These are phyloP conservation scores for Zaprionus camerounensis DNA, from an alignment of 1,140 invertebrate species.

Conservation along the genomic window DNA sequence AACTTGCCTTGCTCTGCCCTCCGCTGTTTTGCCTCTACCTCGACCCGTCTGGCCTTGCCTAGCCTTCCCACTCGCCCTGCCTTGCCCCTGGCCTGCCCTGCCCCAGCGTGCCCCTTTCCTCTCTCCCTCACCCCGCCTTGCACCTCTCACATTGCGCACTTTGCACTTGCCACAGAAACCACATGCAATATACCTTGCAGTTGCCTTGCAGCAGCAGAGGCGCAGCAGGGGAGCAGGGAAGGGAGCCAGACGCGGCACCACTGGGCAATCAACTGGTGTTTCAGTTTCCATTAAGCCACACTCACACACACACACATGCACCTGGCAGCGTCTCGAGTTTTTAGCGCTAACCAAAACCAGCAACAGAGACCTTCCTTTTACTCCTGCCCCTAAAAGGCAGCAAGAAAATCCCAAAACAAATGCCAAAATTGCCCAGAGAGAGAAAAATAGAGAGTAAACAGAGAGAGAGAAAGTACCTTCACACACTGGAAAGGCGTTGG, in stretches of 20 bases:
- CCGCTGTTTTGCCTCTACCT: no score
- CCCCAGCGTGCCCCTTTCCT: no score
- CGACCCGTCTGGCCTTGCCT: no score
- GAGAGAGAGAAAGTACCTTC: constrained; percentile 17
- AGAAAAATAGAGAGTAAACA: neutral
- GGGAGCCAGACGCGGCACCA: constrained; percentile 48
- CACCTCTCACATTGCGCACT: neutral
- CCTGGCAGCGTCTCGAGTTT: constrained; percentile 44
- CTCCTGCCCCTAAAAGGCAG: constrained; percentile 32
- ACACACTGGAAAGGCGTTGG: constrained; percentile 43
- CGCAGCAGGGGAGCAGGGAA: constrained; percentile 1
- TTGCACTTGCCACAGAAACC: constrained; percentile 55
- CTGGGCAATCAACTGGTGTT: constrained; percentile 77
- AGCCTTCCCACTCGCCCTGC: no score
- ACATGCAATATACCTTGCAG: constrained; percentile 66
- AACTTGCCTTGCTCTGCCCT: no score
- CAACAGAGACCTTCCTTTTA: constrained; percentile 1
- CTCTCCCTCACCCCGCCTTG: neutral
- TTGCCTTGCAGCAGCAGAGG: constrained; percentile 23
- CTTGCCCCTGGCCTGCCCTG: no score
- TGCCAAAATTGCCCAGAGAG: constrained; percentile 10
- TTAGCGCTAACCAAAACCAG: constrained; percentile 21
- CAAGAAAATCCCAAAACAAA: constrained; percentile 73
- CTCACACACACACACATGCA: constrained; percentile 16
- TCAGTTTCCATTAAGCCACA: constrained; percentile 72